A percentile compares a stretch with the other conserved stretches of the same genome.
These are phyloP conservation scores for Pollenia griseotomentosa DNA, from an alignment of 2,888 invertebrate genomes.

Conservation along the genomic window DNA sequence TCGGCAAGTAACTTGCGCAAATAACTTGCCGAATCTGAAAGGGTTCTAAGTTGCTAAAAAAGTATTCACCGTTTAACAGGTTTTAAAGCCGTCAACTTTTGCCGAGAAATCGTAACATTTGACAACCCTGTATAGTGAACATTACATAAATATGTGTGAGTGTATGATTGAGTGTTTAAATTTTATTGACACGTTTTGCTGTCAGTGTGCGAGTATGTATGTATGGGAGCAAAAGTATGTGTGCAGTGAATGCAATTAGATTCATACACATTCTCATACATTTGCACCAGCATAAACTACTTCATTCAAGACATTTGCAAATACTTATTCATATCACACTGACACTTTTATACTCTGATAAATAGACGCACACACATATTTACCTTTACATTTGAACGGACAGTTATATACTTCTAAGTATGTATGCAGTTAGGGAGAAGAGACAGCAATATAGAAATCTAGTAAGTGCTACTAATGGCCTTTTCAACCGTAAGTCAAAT, in stretches of 20 bases:
- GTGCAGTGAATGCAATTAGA: slow-evolving; percentile 50
- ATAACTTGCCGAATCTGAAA: too few relatives aligned
- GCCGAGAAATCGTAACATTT: too few relatives aligned
- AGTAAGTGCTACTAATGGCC: slow-evolving; percentile 66
- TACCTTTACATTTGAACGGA: background rate
- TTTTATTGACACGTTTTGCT: slow-evolving; percentile 61
- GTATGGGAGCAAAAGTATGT: background rate
- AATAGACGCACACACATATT: background rate
- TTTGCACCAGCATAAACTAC: slow-evolving; percentile 38
- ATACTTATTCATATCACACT: slow-evolving; percentile 54
- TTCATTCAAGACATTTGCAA: slow-evolving; percentile 64
- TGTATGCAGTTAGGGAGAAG: background rate
- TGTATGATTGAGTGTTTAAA: slow-evolving; percentile 14
- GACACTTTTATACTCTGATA: slow-evolving; percentile 12
- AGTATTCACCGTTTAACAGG: too few relatives aligned
- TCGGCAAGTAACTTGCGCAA: too few relatives aligned
- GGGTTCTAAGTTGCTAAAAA: too few relatives aligned
- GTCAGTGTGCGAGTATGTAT: background rate
- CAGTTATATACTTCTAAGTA: background rate
- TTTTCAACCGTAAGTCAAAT: slow-evolving; percentile 65
- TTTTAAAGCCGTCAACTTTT: too few relatives aligned
- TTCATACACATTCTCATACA: slow-evolving; percentile 23
- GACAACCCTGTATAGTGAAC: background rate
- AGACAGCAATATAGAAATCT: slow-evolving; percentile 21
- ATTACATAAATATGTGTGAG: background rate